Conservation (phyloP, 2,113 vertebrate genomes). For the Hassar affinis region DNA sequence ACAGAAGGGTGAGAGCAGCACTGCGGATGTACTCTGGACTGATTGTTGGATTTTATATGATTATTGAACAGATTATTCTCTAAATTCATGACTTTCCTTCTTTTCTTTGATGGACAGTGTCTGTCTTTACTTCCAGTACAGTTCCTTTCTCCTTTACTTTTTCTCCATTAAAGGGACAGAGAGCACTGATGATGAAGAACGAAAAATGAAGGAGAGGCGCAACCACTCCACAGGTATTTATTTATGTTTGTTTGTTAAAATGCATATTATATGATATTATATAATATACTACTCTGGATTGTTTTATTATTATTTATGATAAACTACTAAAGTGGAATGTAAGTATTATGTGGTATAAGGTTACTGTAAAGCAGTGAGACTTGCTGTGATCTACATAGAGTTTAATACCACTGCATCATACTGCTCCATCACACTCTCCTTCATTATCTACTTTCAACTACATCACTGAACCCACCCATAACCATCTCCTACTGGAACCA, state of each 20-base stretch:
- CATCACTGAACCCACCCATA: neutral
- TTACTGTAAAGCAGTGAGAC: neutral
- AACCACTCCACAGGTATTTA: neutral
- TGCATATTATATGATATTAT: too few species aligned
- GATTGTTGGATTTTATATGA: constrained; percentile 26
- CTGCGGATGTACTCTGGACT: constrained; percentile 31
- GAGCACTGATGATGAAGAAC: neutral
- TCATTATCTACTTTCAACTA: neutral
- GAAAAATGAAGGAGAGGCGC: neutral
- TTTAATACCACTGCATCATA: neutral
- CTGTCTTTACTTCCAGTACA: neutral
- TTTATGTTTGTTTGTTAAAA: neutral
- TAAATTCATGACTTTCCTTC: neutral
- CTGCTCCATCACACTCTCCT: neutral
- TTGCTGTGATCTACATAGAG: neutral
- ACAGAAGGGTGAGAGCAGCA: constrained; percentile 34
- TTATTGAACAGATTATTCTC: neutral
- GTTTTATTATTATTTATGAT: neutral
- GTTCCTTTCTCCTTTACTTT: neutral
- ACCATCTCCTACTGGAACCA: neutral
- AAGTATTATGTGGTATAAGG: neutral
- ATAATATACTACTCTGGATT: neutral
- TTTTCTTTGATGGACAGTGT: neutral
- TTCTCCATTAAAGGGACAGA: neutral
- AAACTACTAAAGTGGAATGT: neutral